These are phyloP conservation scores for Myanophis thanlyinensis DNA, from an alignment of 2,113 vertebrate genomes.

Conservation along the genomic window DNA sequence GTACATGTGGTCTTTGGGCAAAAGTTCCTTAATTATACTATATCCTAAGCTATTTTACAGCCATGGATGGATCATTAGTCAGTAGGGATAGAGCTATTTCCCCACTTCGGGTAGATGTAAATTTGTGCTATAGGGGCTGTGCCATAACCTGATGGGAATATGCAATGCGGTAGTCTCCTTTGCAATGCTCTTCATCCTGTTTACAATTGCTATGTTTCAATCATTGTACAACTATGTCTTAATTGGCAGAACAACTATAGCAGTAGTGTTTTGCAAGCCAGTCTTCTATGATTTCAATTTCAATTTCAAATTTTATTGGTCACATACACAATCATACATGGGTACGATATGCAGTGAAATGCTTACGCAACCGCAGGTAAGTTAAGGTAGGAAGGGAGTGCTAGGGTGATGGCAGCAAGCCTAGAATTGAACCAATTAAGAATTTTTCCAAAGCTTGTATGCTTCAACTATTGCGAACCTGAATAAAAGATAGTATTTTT, in stretches of 20 bases:
- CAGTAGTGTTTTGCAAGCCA: neutral
- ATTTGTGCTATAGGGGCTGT: neutral
- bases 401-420: neutral
- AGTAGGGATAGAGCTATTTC: neutral
- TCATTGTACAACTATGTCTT: neutral
- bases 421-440: neutral
- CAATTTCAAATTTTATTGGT: too few relatives aligned
- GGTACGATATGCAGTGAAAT: too few relatives aligned
- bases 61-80: neutral
- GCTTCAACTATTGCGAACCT: neutral
- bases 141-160: neutral
- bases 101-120: neutral
- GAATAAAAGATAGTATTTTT: neutral
- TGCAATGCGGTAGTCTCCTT: neutral
- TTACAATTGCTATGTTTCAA: neutral
- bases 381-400: too few relatives aligned
- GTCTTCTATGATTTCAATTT: neutral
- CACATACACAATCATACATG: too few relatives aligned
- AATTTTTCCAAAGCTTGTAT: neutral
- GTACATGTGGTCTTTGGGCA: neutral
- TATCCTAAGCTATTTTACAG: neutral
- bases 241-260: neutral
- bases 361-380: too few relatives aligned
- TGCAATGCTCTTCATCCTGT: neutral
- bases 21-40: neutral